Evolutionary conservation across 2,113 vertebrate genomes (phyloP).

Genomic region (Tragulus kanchil): DNA sequence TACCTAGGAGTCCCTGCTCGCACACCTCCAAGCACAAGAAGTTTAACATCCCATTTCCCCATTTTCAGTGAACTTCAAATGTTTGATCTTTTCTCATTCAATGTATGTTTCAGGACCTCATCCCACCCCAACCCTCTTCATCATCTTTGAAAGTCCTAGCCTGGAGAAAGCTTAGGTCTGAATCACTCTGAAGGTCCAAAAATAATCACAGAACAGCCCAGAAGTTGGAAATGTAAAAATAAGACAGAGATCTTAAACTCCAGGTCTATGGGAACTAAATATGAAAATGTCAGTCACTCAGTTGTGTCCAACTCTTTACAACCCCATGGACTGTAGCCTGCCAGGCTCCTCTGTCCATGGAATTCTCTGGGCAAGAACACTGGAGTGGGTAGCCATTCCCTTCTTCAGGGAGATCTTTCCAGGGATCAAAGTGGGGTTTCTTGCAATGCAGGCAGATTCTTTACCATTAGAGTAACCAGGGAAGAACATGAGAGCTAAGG

Average conservation of each 20-base stretch:
- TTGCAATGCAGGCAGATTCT: background rate
- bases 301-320: background rate
- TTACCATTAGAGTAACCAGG: background rate
- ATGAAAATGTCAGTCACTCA: background rate
- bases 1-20: background rate
- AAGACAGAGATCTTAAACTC: background rate
- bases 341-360: background rate
- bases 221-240: background rate
- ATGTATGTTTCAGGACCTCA: background rate
- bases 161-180: background rate
- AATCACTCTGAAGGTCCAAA: background rate
- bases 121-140: background rate
- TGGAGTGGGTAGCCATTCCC: background rate
- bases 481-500: background rate
- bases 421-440: background rate
- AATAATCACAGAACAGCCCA: background rate
- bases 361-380: background rate
- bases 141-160: background rate
- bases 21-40: background rate
- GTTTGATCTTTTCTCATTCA: background rate
- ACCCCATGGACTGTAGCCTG: background rate
- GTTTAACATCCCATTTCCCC: background rate
- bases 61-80: conserved; percentile 44
- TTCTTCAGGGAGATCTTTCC: background rate
- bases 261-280: background rate